Evolutionary conservation across 2,888 invertebrate genomes (phyloP).

Genomic region (Dexiosoma caninum): DNA sequence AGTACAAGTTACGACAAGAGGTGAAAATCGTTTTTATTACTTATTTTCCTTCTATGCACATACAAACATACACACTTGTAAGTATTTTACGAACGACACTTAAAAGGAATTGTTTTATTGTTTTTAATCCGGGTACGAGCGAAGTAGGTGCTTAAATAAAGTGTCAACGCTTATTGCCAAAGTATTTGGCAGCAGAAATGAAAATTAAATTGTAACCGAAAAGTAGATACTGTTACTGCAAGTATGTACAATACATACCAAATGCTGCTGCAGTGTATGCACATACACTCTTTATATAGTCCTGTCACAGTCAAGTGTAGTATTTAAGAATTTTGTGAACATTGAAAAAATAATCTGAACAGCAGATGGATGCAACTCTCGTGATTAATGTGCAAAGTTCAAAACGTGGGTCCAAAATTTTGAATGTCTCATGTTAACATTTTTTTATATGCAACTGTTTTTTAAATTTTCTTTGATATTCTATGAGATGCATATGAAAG

Average conservation of each 20-base stretch:
- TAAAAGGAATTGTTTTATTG: not conserved
- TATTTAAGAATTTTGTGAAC: not conserved
- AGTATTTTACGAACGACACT: not conserved
- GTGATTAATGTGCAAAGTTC: too few relatives aligned
- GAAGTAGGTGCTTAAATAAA: slow-evolving; percentile 43
- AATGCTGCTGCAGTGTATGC: not conserved
- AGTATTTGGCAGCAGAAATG: slow-evolving; percentile 54
- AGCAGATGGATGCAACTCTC: too few relatives aligned
- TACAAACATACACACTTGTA: too few relatives aligned
- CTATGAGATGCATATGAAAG: too few relatives aligned
- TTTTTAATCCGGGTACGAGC: not conserved
- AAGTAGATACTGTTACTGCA: slow-evolving; percentile 1
- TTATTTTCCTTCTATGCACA: not conserved
- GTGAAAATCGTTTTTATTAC: slow-evolving; percentile 44
- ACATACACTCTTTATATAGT: too few relatives aligned
- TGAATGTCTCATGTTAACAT: too few relatives aligned
- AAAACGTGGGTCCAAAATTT: too few relatives aligned
- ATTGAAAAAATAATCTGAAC: too few relatives aligned
- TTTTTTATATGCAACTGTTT: too few relatives aligned
- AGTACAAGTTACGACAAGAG: slow-evolving; percentile 35
- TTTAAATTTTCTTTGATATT: too few relatives aligned
- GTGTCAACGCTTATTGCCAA: slow-evolving; percentile 59
- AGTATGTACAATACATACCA: not conserved
- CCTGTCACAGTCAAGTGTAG: not conserved
- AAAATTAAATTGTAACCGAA: slow-evolving; percentile 57